Base-by-base conservation (phyloP, 2,888 invertebrate genomes). In the Monochamus alternatus region DNA sequence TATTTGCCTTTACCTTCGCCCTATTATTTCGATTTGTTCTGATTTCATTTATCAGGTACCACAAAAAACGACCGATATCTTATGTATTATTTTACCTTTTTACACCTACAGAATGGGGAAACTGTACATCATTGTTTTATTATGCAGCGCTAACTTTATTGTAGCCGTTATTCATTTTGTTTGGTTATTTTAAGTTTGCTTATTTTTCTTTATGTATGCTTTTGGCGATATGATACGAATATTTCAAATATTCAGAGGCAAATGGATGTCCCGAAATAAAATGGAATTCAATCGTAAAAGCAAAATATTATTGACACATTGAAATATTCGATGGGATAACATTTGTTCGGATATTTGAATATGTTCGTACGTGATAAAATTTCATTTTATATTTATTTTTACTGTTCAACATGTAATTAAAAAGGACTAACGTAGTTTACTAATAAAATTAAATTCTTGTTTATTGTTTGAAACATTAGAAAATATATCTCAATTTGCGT, bases 111-210 rank as follows among this genome's bases (percentile, higher is more conserved):
- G 62, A 76, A 73, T 74, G 75, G 75, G 78, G 76, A 79, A 80
- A 79, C 73, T 76, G 74, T 81, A 77, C 80, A 77, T 78, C 75
- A 75, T 78, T 79, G 76, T 72, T 72, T 43, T 64, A 60, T 38
- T 63, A 78, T 76, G 66, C 66, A 73, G 60, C 65, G 67, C 47
- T 62, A 58, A 59, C 5, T 38, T 38, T 52, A 67, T 73, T 66
- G 51, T 72, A 64, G 72, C 72, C 55, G 80, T 76, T 71, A 67
- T 73, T 68, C 76, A 59, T 67, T 75, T 76, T 81, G 51, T 75
- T 78, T 63, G 80, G 78, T 22, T 74, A 73, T 75, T 78, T 77
- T 75, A 77, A 70, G 67, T 78, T 73, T 77, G 80, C 74, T 66
- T 75, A 73, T 72, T 78, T 80, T 74, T 75, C 63, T 76, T 43